Percentiles rank a stretch among this genome's conserved stretches.
phyloP scores from a whole-genome alignment of 2,888 invertebrate species.

The Bombylius major region DNA sequence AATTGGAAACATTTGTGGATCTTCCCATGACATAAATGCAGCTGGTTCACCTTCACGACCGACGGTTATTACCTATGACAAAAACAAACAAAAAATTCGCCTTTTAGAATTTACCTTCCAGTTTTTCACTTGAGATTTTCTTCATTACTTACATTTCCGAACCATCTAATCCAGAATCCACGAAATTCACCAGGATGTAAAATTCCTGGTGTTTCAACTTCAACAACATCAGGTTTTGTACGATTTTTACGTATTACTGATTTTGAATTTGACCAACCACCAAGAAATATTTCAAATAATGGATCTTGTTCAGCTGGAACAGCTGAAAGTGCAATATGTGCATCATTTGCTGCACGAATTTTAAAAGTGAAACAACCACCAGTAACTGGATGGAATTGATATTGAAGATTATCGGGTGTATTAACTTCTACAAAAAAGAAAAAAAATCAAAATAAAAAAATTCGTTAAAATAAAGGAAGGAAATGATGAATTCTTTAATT shows the following conservation, averaged over 20 bases:
- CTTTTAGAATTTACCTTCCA: not conserved
- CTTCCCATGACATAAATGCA: conserved; percentile 60
- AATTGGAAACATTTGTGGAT: conserved; percentile 57
- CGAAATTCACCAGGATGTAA: conserved; percentile 61
- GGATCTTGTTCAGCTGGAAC: conserved; percentile 58
- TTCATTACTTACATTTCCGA: not conserved
- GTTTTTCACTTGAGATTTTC: too few relatives aligned
- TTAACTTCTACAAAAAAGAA: conserved; percentile 51
- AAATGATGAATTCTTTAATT: too few relatives aligned
- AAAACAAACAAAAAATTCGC: not conserved
- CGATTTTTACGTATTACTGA: conserved; percentile 71
- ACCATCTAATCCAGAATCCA: conserved; percentile 75
- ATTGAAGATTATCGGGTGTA: conserved; percentile 69
- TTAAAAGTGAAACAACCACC: conserved; percentile 61
- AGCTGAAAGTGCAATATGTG: conserved; percentile 67
- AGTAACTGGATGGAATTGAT: conserved; percentile 63
- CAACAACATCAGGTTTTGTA: conserved; percentile 59
- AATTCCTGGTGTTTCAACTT: conserved; percentile 58
- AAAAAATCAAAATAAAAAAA: not conserved
- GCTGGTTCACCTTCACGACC: conserved; percentile 59
- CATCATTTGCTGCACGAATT: conserved; percentile 68
- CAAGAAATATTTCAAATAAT: conserved; percentile 77
- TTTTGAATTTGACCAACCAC: conserved; percentile 78
- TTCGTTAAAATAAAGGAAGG: not conserved
- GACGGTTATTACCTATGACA: conserved; percentile 41